Base-by-base conservation (phyloP, 2,797 vertebrate species). In the Natrix natrix region DNA sequence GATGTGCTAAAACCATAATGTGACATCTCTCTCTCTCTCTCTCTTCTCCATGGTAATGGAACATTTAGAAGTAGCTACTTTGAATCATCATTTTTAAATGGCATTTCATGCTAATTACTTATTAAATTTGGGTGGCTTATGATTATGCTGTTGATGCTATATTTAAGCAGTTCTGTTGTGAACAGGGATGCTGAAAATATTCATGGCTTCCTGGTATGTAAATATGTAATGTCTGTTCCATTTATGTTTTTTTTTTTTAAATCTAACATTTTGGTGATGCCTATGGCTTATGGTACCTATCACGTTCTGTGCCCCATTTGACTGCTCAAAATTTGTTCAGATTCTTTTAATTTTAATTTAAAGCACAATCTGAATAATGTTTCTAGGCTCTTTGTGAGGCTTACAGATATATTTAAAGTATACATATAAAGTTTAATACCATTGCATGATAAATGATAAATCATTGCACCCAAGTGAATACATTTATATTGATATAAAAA, bases 11-110 rank as follows among this genome's bases (percentile, higher is more conserved):
- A 56, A 66, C 32, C 16, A 90, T 26, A 55, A 63, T 63, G 37
- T 87, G 61, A 57, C 55, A 22, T 63, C 24, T 32, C n/a, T 66
- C 13, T 63, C 24, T 32, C n/a, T 66, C 13, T 63, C 12, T 93
- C n/a, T 87, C 87, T 91, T 4, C 63, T 22, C 83, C 14, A 0
- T 69, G 60, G 88, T 22, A 89, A 78, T 92, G 20, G 1, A 88
- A 94, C 92, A 93, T 93, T 69, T 86, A 89, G 14, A 92, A 95
- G 87, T 88, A 93, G 93, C 87, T 86, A 63, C 12, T 91, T 87
- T 91, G 91, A 88, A 92, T 4, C 91, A 66, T 26, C 43, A 22
- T 89, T 16, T 54, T 48, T 86, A 60, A 48, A 91, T 86, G 43
- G 28, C 14, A 48, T 91, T 83, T 86, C 59, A 57, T 90, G 48